Base-by-base conservation (phyloP, 2,797 vertebrate species). In the Tauraco hartlaubi region DNA sequence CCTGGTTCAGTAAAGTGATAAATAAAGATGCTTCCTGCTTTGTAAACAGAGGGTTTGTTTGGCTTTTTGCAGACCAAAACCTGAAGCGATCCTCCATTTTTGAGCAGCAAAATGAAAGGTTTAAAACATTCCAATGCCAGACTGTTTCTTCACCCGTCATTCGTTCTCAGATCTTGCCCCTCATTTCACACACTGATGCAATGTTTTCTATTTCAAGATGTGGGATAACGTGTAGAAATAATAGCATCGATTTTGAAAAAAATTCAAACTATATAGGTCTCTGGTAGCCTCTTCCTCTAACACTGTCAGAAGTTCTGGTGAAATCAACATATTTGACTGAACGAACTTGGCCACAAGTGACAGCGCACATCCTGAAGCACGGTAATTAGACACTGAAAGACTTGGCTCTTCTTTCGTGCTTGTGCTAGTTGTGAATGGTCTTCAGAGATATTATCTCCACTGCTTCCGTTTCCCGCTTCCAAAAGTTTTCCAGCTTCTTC, bases 1-100 rank as follows among this genome's bases (percentile, higher is more conserved):
- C 97, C 97, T 96, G 93, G 95, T 96, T 97, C 97, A 97, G 96
- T 84, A 96, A 96, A 97, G 96, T 93, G 94, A 97, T 81, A 94
- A 97, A 97, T 78, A 94, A 97, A 96, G 96, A 95, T 96, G 93
- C 94, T 85, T 97, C 96, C 96, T 97, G 97, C 97, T 96, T 92
- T 89, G 89, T 97, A 95, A 97, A 95, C 86, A 97, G 95, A 97
- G 96, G 94, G 95, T 93, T 95, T 96, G 95, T 94, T 88, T 96
- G 95, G 89, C 93, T 96, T 97, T 94, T 95, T 93, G 90, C 67
- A 85, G 92, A 95, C 90, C 97, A 96, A 96, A 95, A 96, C 97
- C 97, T 95, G 84, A 95, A 92, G 88, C 15, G 15, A 97, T 93
- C 94, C 96, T 98, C 95, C 91, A 86, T 97, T 97, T 95, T 3